Evolutionary conservation across 2,888 invertebrate genomes (phyloP).

Genomic region (Cheilosia impressa): DNA sequence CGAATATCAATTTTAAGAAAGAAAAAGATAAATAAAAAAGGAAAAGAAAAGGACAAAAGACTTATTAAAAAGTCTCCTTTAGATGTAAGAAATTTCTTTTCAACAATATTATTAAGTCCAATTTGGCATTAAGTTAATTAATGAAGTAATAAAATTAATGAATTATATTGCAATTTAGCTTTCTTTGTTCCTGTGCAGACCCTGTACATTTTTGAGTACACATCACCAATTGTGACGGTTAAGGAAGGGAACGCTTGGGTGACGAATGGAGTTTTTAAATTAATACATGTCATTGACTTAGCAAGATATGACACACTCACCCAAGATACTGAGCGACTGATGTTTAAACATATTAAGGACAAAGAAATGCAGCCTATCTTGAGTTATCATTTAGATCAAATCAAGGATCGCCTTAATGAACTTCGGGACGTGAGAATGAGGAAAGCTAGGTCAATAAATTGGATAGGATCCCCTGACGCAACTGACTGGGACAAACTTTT

Average conservation of each 20-base stretch:
- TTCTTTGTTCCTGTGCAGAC: constrained; percentile 7
- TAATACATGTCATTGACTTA: neutral
- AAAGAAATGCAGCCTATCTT: neutral
- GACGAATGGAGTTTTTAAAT: neutral
- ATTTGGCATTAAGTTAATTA: neutral
- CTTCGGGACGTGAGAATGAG: neutral
- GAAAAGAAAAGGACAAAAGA: too few relatives aligned
- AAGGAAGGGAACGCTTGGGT: constrained; percentile 78
- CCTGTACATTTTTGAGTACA: constrained; percentile 42
- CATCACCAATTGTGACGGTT: constrained; percentile 3
- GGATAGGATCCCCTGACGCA: constrained; percentile 9
- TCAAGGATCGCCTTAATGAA: neutral
- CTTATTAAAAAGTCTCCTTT: neutral
- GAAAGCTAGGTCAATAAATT: neutral
- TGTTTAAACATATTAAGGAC: neutral
- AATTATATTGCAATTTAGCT: neutral
- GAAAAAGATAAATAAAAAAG: neutral
- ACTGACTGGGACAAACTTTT: neutral
- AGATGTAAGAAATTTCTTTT: neutral
- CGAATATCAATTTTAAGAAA: neutral
- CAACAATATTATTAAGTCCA: too few relatives aligned
- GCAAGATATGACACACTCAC: neutral
- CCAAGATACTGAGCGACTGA: neutral
- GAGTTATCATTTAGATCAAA: neutral
- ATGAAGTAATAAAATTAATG: too few relatives aligned